Conservation (phyloP, 2,797 vertebrate genomes). For the Etheostoma nigrum region DNA sequence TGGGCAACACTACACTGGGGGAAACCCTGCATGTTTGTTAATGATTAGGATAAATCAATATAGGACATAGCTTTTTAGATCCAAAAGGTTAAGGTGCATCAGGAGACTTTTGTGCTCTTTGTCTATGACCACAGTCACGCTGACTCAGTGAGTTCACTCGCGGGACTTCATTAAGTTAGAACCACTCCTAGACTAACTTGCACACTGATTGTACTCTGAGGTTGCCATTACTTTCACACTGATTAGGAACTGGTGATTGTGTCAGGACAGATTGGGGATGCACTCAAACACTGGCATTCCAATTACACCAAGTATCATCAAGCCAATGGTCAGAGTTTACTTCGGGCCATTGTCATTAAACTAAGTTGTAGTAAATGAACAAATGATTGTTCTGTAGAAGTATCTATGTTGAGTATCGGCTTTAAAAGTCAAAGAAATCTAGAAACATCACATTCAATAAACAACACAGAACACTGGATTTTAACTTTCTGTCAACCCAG, state of each 20-base stretch:
- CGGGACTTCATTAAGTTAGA: constrained; percentile 71
- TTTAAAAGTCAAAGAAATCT: constrained; percentile 40
- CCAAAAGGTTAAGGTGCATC: neutral
- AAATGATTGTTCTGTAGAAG: constrained; percentile 49
- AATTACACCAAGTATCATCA: constrained; percentile 65
- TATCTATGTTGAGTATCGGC: constrained; percentile 24
- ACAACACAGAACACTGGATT: constrained; percentile 8
- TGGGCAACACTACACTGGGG: too few relatives aligned
- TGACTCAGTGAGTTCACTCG: constrained; percentile 41
- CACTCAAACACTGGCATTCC: constrained; percentile 56
- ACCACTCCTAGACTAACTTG: constrained; percentile 61
- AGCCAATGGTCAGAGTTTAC: constrained; percentile 48
- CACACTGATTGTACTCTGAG: constrained; percentile 72
- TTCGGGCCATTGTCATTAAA: constrained; percentile 58
- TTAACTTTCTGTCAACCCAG: constrained; percentile 11
- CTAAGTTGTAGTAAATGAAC: constrained; percentile 42
- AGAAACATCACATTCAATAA: constrained; percentile 13
- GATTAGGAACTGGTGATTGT: constrained; percentile 76
- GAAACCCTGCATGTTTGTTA: too few relatives aligned
- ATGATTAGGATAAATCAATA: constrained; percentile 20
- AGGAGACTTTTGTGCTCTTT: constrained; percentile 30
- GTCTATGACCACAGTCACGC: constrained; percentile 21
- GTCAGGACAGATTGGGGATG: constrained; percentile 63
- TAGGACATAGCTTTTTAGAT: constrained; percentile 4
- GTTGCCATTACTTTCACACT: constrained; percentile 73